Base-by-base conservation (phyloP, 1,140 invertebrate species). In the Choristoneura fumiferana region DNA sequence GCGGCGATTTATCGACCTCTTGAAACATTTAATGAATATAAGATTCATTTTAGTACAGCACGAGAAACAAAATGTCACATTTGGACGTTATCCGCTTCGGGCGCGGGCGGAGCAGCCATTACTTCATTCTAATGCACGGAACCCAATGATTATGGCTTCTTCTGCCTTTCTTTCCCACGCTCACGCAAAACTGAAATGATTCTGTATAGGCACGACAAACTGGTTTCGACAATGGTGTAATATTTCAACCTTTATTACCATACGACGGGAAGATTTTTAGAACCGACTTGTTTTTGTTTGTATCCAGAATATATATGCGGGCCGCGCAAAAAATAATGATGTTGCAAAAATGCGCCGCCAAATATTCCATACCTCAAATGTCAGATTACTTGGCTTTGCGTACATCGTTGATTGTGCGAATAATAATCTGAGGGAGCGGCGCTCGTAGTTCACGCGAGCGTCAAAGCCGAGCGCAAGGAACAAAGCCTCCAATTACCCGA, bases 401-500 rank as follows among this genome's bases (percentile, higher is more conserved):
- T 65, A 71, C 71, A 75, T 64, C 71, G 65, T 76, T 77, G 71
- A 84, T 78, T 76, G 79, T 78, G 75, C 76, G 78, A 84, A 78
- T 81, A 81, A 74, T 83, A 78, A 78, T 80, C 72, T 69, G 65
- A 69, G 58, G 64, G 63, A 59, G 65, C 53, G 59, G 62, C 65
- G 74, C 43, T 67, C 69, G 62, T 69, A 74, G 69, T 71, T 79
- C 63, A 72, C 71, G 70, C 71, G 72, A 73, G 78, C 78, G 71
- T 78, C 76, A 82, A 76, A 77, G 76, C 71, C 62, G 64, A 67
- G 69, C 66, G 76, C 72, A 73, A 83, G 76, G 77, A 82, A 84
- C 78, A 84, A 85, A 85, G 79, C 82, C 74, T 81, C 75, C 82
- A 86, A 88, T 88, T 88, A 88, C 72, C 81, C 71, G 64, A 75